Evolutionary conservation across 2,888 invertebrate genomes (phyloP).

Genomic region (Calliphora vomitoria): DNA sequence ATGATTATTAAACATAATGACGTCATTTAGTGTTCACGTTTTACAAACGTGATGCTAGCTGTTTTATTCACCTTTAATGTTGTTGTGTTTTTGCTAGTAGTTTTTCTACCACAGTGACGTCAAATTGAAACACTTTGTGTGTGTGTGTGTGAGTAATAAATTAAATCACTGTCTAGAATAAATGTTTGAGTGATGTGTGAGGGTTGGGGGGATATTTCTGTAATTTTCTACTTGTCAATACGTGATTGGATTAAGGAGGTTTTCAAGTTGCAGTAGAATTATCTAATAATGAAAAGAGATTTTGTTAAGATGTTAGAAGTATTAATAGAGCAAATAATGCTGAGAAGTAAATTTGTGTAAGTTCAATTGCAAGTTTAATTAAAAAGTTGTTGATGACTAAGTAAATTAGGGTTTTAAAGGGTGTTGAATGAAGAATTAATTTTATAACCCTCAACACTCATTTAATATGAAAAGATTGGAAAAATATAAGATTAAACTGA

Average conservation of each 20-base stretch:
- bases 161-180: neutral
- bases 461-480: too few relatives aligned
- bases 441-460: too few relatives aligned
- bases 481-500: too few relatives aligned
- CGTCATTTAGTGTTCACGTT: constrained; percentile 69
- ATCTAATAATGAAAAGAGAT: neutral
- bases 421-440: too few relatives aligned
- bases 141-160: neutral
- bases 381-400: neutral
- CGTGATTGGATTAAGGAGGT: constrained; percentile 21
- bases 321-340: neutral
- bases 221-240: neutral
- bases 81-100: neutral
- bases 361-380: neutral
- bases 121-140: neutral
- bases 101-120: constrained; percentile 65
- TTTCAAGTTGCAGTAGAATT: neutral
- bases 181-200: neutral
- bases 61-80: constrained; percentile 29
- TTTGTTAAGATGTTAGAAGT: neutral
- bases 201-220: neutral
- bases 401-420: neutral
- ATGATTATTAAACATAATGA: constrained; percentile 49
- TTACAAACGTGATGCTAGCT: constrained; percentile 61
- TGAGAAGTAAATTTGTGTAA: neutral